Evolutionary conservation across 2,113 vertebrate species (phyloP), one percentile per base, ranked within the genome.

Genomic region (Nibea albiflora): DNA sequence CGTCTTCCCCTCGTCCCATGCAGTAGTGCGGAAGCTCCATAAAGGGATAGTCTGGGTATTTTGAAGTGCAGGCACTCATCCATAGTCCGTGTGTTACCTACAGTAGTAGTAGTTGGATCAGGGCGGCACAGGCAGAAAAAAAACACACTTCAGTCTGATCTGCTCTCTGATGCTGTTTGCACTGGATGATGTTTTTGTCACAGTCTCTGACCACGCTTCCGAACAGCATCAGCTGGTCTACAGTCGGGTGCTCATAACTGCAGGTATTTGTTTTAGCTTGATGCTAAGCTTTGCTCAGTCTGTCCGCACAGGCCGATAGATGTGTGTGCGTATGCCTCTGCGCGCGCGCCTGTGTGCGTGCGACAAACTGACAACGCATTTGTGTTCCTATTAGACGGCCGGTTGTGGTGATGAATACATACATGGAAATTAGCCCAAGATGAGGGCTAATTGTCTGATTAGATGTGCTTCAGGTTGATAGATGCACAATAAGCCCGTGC

Each of bases 361-460:
- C 26, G n/a, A 60, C 57, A 76, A 46, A 56, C 65, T 78, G 74
- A 79, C 76, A 77, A 76, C 78, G 65, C 54, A 87, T 89, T 85
- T 89, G 77, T 86, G 80, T 81, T 85, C 73, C 54, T 83, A 80
- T 88, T 92, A 88, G 69, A 79, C 68, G 74, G 56, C 49, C 78
- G 77, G 78, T 80, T 64, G 60, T 81, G 86, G 89, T 83, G 87
- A 89, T 88, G 90, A 92, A 91, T 90, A 88, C 73, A 81, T 87
- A 85, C 77, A 78, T 78, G 67, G 54, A 88, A 87, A 92, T 93
- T 85, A 93, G 84, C 39, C 77, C 64, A 85, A 87, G 85, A 86
- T 85, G 85, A 90, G 85, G 75, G 50, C 81, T 93, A 94, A 94
- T 92, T 90, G 90, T 91, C 85, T 90, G 90, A 92, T 90, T 89